These are phyloP conservation scores for Xanthia togata DNA, from an alignment of 2,888 invertebrate genomes.

Conservation along the genomic window DNA sequence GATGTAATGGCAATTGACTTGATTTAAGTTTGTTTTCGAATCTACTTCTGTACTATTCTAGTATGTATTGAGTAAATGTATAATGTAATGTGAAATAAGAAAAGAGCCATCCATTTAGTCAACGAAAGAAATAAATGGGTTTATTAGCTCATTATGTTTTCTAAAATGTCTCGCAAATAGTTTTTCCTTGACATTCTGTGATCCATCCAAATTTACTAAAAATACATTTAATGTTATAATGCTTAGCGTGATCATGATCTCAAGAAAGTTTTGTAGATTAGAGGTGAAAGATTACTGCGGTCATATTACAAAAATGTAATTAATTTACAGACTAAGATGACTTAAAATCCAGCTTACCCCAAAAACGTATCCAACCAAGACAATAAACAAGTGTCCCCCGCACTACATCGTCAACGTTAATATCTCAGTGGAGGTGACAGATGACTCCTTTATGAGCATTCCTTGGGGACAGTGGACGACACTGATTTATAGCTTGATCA, in stretches of 20 bases:
- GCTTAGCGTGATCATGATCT: background rate
- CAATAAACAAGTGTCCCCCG: slow-evolving; percentile 51
- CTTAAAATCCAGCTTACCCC: slow-evolving; percentile 23
- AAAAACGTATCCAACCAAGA: slow-evolving; percentile 15
- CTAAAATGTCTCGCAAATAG: background rate
- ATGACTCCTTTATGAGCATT: slow-evolving; percentile 71
- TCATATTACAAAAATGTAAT: background rate
- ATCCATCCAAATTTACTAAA: background rate
- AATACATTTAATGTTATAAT: no score
- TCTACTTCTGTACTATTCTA: slow-evolving; percentile 15
- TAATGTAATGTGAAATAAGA: background rate
- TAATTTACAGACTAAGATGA: slow-evolving; percentile 1
- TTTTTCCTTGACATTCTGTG: background rate
- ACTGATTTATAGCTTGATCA: slow-evolving; percentile 69
- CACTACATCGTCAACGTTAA: slow-evolving; percentile 59
- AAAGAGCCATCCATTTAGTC: background rate
- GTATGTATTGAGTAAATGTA: background rate
- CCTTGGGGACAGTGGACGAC: slow-evolving; percentile 64
- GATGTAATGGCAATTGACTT: slow-evolving; percentile 51
- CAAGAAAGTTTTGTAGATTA: background rate
- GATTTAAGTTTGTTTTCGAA: slow-evolving; percentile 50
- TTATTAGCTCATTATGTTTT: background rate
- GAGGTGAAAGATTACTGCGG: background rate
- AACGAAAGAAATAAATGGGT: background rate
- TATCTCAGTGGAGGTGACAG: slow-evolving; percentile 65